Conservation (phyloP, 2,888 invertebrate genomes). For the Seira musarum region DNA sequence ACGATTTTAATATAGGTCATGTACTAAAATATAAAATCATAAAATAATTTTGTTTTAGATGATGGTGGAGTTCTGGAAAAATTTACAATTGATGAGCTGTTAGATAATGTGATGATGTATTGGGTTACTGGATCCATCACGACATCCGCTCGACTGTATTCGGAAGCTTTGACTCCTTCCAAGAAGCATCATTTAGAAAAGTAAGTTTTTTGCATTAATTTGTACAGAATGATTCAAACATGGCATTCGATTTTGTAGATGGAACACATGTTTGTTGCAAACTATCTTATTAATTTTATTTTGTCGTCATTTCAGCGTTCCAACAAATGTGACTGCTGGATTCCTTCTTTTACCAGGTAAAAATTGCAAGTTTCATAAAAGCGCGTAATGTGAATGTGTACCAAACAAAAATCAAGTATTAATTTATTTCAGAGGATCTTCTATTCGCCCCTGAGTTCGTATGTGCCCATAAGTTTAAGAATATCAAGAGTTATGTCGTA, state of each 20-base stretch:
- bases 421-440: slow-evolving; percentile 72
- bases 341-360: too few relatives aligned
- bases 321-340: slow-evolving; percentile 59
- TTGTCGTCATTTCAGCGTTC: slow-evolving; percentile 28
- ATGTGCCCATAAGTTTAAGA: slow-evolving; percentile 77
- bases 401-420: too few relatives aligned
- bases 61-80: slow-evolving; percentile 74
- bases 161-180: too few relatives aligned
- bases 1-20: too few relatives aligned
- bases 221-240: too few relatives aligned
- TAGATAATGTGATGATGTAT: slow-evolving; percentile 88
- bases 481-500: slow-evolving; percentile 80
- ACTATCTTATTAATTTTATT: background rate
- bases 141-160: too few relatives aligned
- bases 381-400: too few relatives aligned
- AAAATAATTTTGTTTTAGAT: too few relatives aligned
- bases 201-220: slow-evolving; percentile 10
- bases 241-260: too few relatives aligned
- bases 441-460: slow-evolving; percentile 71
- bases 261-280: too few relatives aligned
- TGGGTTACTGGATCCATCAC: slow-evolving; percentile 84
- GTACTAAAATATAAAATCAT: too few relatives aligned
- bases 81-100: slow-evolving; percentile 75
- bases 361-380: too few relatives aligned
- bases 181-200: slow-evolving; percentile 13